A percentile compares a stretch with the other conserved stretches of the same genome.
Evolutionary conservation across 2,888 invertebrate species (phyloP).

Genomic region (Pilophorus perplexus): DNA sequence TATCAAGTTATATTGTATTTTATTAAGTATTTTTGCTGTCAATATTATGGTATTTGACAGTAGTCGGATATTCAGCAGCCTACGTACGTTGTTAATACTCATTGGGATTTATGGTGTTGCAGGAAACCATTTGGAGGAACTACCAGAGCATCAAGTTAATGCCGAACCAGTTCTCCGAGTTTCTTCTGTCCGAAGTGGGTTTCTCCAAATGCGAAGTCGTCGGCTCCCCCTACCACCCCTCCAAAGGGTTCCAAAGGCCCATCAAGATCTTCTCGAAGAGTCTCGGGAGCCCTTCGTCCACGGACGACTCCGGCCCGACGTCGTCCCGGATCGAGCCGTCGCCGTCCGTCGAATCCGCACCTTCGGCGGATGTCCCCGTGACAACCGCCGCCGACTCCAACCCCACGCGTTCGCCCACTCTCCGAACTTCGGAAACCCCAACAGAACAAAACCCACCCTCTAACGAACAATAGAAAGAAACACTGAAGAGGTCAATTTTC

Average conservation of each 20-base stretch:
- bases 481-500: too few relatives aligned
- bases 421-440: too few relatives aligned
- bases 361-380: too few relatives aligned
- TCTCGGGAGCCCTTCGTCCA: slow-evolving; percentile 15
- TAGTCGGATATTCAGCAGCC: too few relatives aligned
- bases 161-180: slow-evolving; percentile 91
- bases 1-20: too few relatives aligned
- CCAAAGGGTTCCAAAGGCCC: slow-evolving; percentile 84
- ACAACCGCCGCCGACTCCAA: too few relatives aligned
- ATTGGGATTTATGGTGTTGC: slow-evolving; percentile 51
- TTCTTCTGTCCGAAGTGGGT: slow-evolving; percentile 86
- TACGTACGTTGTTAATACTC: too few relatives aligned
- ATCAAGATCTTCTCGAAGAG: slow-evolving; percentile 56
- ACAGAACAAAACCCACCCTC: too few relatives aligned
- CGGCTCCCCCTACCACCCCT: slow-evolving; percentile 74
- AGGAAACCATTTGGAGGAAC: slow-evolving; percentile 82
- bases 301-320: neutral
- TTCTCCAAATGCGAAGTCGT: slow-evolving; percentile 86
- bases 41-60: too few relatives aligned
- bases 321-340: neutral
- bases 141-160: slow-evolving; percentile 82
- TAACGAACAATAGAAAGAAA: too few relatives aligned
- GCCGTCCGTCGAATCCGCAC: neutral
- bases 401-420: too few relatives aligned
- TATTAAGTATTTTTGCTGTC: too few relatives aligned